Evolutionary conservation across 2,888 invertebrate genomes (phyloP).

Genomic region (Gandaritis pyraliata): DNA sequence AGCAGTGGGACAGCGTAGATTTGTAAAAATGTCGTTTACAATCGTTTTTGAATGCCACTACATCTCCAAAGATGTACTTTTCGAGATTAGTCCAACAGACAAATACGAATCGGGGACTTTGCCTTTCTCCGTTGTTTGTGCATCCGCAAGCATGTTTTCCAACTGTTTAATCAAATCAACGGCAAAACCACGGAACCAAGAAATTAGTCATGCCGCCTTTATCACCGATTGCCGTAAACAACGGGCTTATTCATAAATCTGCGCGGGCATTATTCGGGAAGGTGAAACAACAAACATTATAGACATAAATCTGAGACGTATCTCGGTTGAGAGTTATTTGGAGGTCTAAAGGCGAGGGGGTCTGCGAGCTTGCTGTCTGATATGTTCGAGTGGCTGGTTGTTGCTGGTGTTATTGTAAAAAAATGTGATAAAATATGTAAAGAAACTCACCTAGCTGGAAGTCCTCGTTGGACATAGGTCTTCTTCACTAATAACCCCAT

Average conservation of each 20-base stretch:
- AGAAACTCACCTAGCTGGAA: too few species aligned
- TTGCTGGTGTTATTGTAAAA: too few species aligned
- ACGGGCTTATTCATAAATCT: constrained; percentile 81
- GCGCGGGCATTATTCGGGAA: constrained; percentile 76
- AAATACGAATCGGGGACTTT: too few species aligned
- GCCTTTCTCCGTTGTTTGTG: background rate
- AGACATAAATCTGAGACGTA: constrained; percentile 83
- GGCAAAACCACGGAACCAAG: constrained; percentile 39
- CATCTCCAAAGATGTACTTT: too few species aligned
- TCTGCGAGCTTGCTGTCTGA: constrained; percentile 26
- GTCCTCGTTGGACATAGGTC: too few species aligned
- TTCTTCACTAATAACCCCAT: too few species aligned
- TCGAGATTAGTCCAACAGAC: too few species aligned
- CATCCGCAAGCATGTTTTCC: constrained; percentile 20
- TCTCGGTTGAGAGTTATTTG: constrained; percentile 73
- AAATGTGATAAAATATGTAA: too few species aligned
- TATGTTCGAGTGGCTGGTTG: background rate
- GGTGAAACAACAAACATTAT: constrained; percentile 84
- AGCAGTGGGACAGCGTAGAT: too few species aligned
- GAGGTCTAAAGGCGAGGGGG: constrained; percentile 46
- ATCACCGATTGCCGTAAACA: constrained; percentile 72
- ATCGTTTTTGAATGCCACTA: too few species aligned
- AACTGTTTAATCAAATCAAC: constrained; percentile 29
- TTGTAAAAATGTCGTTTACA: too few species aligned
- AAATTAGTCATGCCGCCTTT: constrained; percentile 64